Percentiles rank a stretch among this genome's conserved stretches.
Evolutionary conservation across 2,888 invertebrate genomes (phyloP).

Genomic region (Barypeithes pellucidus): DNA sequence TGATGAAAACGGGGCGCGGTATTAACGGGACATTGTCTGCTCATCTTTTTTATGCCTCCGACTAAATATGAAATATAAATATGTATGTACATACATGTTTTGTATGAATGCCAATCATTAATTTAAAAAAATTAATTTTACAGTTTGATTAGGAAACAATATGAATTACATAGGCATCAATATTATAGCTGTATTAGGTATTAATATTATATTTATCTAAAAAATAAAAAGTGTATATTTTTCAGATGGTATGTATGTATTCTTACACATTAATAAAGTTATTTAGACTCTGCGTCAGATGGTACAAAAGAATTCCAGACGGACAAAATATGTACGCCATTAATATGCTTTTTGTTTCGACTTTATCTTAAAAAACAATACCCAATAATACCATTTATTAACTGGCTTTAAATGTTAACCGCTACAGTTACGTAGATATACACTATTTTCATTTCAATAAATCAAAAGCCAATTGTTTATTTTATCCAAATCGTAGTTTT

Average conservation of each 20-base stretch:
- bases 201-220: too few relatives aligned
- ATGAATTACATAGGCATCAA: too few relatives aligned
- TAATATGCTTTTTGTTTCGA: too few relatives aligned
- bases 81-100: not conserved
- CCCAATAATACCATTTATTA: not conserved
- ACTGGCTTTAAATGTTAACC: slow-evolving; percentile 23
- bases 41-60: slow-evolving; percentile 15
- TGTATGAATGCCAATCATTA: not conserved
- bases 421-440: slow-evolving; percentile 16
- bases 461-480: slow-evolving; percentile 30
- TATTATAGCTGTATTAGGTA: too few relatives aligned
- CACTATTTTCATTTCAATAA: slow-evolving; percentile 25
- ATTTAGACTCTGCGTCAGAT: too few relatives aligned
- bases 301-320: too few relatives aligned
- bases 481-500: slow-evolving; percentile 15
- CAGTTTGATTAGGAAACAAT: not conserved
- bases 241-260: too few relatives aligned
- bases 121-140: not conserved
- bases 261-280: too few relatives aligned
- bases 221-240: too few relatives aligned
- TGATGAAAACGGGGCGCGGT: slow-evolving; percentile 21
- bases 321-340: too few relatives aligned
- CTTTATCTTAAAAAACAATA: not conserved
- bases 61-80: slow-evolving; percentile 7
- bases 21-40: slow-evolving; percentile 23